These are phyloP conservation scores for Eulemur coronatus DNA, from an alignment of 2,797 vertebrate species.

Conservation along the genomic window DNA sequence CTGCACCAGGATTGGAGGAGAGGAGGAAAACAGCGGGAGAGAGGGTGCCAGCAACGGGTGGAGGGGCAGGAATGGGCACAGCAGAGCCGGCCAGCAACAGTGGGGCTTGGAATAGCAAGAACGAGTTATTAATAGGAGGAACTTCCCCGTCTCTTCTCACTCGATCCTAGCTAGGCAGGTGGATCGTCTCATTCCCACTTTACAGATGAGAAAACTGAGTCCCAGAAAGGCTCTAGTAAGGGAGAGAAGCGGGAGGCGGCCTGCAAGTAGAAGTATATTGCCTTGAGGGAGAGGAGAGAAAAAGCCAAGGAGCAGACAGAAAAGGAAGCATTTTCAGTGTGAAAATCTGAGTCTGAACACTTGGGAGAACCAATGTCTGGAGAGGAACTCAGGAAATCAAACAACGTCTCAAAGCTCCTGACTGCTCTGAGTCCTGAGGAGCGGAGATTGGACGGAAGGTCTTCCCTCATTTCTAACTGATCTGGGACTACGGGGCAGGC, in stretches of 20 bases:
- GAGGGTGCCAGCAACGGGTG: background rate
- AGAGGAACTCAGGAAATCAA: background rate
- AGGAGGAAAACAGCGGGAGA: background rate
- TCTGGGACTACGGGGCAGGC: background rate
- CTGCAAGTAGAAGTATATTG: background rate
- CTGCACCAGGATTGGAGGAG: conserved; percentile 27
- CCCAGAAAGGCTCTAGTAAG: background rate
- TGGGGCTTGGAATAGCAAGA: background rate
- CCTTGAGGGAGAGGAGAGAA: background rate
- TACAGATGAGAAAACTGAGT: conserved; percentile 11
- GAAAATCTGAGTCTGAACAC: background rate
- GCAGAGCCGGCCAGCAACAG: background rate
- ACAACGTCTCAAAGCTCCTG: background rate
- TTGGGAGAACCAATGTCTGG: background rate
- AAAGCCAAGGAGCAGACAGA: background rate
- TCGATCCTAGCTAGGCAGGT: background rate
- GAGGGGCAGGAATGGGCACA: background rate
- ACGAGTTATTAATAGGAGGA: background rate
- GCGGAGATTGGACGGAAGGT: fast-evolving
- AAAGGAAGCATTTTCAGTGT: background rate
- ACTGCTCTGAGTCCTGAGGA: background rate
- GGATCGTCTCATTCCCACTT: background rate
- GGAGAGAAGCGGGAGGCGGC: background rate
- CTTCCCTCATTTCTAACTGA: background rate
- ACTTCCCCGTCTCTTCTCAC: background rate